Conservation (phyloP, 2,888 invertebrate species). For the Desoria tigrina region DNA sequence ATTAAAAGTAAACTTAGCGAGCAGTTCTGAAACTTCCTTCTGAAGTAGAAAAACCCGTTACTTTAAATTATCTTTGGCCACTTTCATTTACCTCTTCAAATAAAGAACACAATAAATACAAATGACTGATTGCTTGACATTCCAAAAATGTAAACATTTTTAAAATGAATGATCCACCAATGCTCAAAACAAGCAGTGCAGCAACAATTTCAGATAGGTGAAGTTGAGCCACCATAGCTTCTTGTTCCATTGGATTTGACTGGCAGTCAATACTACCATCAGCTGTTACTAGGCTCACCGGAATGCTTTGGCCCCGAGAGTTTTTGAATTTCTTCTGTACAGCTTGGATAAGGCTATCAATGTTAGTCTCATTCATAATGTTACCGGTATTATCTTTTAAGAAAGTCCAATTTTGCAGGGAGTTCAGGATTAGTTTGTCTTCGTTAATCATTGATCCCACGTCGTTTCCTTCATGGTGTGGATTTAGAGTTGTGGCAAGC, state of each 20-base stretch:
- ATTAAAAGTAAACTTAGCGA: slow-evolving; percentile 10
- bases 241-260: slow-evolving; percentile 79
- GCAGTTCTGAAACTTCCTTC: neutral
- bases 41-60: neutral
- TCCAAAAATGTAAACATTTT: slow-evolving; percentile 92
- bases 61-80: neutral
- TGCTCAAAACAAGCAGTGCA: slow-evolving; percentile 70
- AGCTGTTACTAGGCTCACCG: slow-evolving; percentile 71
- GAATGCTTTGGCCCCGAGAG: slow-evolving; percentile 1
- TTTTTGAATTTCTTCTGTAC: slow-evolving; percentile 55
- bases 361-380: slow-evolving; percentile 70
- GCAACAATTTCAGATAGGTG: slow-evolving; percentile 81
- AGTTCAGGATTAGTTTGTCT: slow-evolving; percentile 79
- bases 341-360: slow-evolving; percentile 64
- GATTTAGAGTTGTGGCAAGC: slow-evolving; percentile 84
- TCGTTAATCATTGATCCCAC: slow-evolving; percentile 74
- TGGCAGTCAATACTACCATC: slow-evolving; percentile 93
- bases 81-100: slow-evolving; percentile 65
- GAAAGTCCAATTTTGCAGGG: slow-evolving; percentile 80
- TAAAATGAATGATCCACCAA: slow-evolving; percentile 76
- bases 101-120: slow-evolving; percentile 75
- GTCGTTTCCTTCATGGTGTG: slow-evolving; percentile 85
- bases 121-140: slow-evolving; percentile 72
- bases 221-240: slow-evolving; percentile 72
- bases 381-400: slow-evolving; percentile 84